Percentiles rank a stretch among this genome's conserved stretches.
Evolutionary conservation across 1,140 invertebrate genomes (phyloP).

Genomic region (Brachionus paranguensis): DNA sequence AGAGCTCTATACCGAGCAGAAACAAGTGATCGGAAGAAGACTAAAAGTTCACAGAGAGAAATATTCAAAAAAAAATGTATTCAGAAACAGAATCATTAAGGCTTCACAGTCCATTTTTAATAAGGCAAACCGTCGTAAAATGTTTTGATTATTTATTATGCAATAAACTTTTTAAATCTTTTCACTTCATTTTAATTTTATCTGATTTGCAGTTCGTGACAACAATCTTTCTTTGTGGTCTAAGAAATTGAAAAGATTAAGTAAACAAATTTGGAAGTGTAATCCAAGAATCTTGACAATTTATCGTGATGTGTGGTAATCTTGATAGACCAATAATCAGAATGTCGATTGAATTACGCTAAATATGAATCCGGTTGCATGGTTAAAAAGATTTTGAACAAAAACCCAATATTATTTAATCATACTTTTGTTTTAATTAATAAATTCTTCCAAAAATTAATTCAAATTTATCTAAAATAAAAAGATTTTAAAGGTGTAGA

Average conservation of each 20-base stretch:
- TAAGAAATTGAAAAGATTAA: not conserved
- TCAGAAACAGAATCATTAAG: not conserved
- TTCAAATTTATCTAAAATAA: not conserved
- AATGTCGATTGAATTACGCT: not conserved
- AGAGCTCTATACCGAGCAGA: constrained; percentile 29
- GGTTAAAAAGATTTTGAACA: not conserved
- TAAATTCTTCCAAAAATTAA: not conserved
- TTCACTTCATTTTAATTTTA: not conserved
- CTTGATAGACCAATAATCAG: not conserved
- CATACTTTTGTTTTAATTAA: not conserved
- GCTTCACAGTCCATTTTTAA: not conserved
- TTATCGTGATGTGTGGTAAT: not conserved
- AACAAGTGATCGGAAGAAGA: constrained; percentile 28
- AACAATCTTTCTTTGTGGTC: not conserved
- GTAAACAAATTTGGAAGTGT: not conserved
- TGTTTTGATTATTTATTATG: not conserved
- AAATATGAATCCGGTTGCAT: not conserved
- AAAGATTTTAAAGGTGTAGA: not conserved
- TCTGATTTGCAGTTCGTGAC: not conserved
- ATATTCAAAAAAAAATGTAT: not conserved
- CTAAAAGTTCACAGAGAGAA: not conserved
- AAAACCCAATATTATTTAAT: not conserved
- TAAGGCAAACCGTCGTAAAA: not conserved
- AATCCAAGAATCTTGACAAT: not conserved
- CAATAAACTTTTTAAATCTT: not conserved